Base-by-base conservation (phyloP, 2,888 invertebrate species). In the Cephus spinipes region DNA sequence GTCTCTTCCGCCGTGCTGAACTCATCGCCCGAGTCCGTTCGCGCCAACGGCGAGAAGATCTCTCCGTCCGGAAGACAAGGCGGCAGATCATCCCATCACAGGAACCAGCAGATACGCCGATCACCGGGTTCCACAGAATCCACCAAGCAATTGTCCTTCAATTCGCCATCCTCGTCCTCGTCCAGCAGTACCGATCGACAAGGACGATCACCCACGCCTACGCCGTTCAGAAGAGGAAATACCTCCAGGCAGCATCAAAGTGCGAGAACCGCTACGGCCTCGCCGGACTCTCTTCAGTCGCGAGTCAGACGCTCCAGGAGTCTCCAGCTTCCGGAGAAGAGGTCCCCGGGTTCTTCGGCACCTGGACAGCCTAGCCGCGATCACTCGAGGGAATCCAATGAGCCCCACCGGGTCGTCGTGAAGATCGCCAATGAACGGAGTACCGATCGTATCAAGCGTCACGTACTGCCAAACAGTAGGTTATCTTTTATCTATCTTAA, bases 291-390 rank as follows among this genome's bases (percentile, higher is more conserved):
- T 4, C 83, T 89, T 75, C 89, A 90, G 77, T 88, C 90, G 23
- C 83, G 93, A 75, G 93, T 93, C 23, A 85, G 93, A 80, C 89
- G 94, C 35, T 93, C 93, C 0, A 92, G 94, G 85, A 95, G 95
- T 82, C 92, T 95, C 35, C 95, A 95, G 85, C 90, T 95, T 35
- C 94, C 94, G 0, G 95, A 95, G 85, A 92, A 92, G 82, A 92
- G 92, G 68, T 94, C 94, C 0, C 93, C 93, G 0, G 92, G 89
- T 30, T 83, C 87, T 23, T 79, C 84, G 12, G 78, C 77, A 75
- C 74, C 87, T 3, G 71, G 32, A 33, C 92, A 92, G 76, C 86
- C 83, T 79, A 83, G 85, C 73, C 87, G 91, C 86, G 90, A 92
- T 73, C 92, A 91, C 75, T 91, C 92, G 79, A 90, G 90, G 73